These are phyloP conservation scores for Trichacis sp. DNA, from an alignment of 2,888 invertebrate species.

Conservation along the genomic window DNA sequence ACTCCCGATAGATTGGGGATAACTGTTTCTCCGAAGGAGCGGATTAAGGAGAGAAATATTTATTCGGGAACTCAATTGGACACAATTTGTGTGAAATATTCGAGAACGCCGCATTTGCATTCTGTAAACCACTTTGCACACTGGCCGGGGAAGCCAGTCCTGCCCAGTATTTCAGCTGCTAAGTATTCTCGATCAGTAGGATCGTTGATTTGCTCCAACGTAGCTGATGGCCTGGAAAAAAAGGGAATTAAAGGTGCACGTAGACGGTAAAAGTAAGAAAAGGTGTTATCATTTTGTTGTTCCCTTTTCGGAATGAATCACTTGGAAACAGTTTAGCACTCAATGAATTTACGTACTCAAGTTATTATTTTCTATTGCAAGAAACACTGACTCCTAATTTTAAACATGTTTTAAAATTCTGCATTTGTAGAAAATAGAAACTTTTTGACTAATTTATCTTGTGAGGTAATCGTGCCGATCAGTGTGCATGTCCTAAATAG, in stretches of 20 bases:
- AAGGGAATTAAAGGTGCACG: not conserved
- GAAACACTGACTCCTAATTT: too few species aligned
- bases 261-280: too few species aligned
- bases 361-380: too few species aligned
- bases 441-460: too few species aligned
- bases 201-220: slow-evolving; percentile 46
- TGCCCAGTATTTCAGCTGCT: slow-evolving; percentile 58
- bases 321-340: too few species aligned
- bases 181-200: slow-evolving; percentile 58
- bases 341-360: too few species aligned
- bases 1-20: not conserved
- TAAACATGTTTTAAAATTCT: too few species aligned
- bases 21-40: not conserved
- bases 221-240: slow-evolving; percentile 57
- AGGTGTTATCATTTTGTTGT: too few species aligned
- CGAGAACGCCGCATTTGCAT: slow-evolving; percentile 54
- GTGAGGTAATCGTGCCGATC: too few species aligned
- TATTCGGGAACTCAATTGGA: slow-evolving; percentile 19
- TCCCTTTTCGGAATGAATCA: too few species aligned
- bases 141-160: slow-evolving; percentile 40
- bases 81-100: slow-evolving; percentile 57
- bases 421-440: too few species aligned
- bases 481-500: too few species aligned
- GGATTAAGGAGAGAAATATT: not conserved
- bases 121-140: slow-evolving; percentile 55